Base-by-base conservation (phyloP, 53 echinoderm and acorn worm species). In the Stichopus horrens region DNA sequence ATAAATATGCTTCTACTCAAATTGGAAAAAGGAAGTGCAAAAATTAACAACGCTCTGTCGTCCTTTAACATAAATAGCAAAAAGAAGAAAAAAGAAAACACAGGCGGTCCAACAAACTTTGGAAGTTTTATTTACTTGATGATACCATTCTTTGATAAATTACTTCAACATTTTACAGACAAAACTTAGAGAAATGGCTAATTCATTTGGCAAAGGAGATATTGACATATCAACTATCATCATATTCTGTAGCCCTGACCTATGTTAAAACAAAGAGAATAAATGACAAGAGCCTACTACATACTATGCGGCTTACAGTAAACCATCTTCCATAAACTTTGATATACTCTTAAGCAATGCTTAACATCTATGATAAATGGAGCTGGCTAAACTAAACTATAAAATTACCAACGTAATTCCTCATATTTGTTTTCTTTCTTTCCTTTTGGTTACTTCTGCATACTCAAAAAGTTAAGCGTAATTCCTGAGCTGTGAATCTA, bases 121-220 rank as follows among this genome's bases (percentile, higher is more conserved):
- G 71, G 71, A 71, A 71, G 71, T 71, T 71, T 71, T 16, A 20
- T 71, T 71, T 71, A 71, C 18, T 71, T 71, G 16, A 63, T 63
- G 80, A 80, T 57, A 80, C 57, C 80, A 80, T 80, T 80, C 80
- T 80, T 80, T 80, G 56, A 80, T 80, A 80, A 80, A 80, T 80
- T 80, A 80, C 80, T 80, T 56, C 80, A 80, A 80, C 80, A 80
- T 80, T 55, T 80, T 80, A 80, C 80, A 80, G 57, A 80, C 80
- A 55, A 57, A 80, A 57, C 55, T 80, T 55, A 55, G 80, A 80
- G 80, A 80, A 80, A 80, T 80, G 80, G 80, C 80, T 80, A 80
- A 80, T 80, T 55, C 57, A 80, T 80, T 80, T 80, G 80, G 80
- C 80, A 80, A 80, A 80, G 55, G 53, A 20, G 56, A 57, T 54